Conservation (phyloP, 2,113 vertebrate genomes). For the Hippocampus guttulatus region DNA sequence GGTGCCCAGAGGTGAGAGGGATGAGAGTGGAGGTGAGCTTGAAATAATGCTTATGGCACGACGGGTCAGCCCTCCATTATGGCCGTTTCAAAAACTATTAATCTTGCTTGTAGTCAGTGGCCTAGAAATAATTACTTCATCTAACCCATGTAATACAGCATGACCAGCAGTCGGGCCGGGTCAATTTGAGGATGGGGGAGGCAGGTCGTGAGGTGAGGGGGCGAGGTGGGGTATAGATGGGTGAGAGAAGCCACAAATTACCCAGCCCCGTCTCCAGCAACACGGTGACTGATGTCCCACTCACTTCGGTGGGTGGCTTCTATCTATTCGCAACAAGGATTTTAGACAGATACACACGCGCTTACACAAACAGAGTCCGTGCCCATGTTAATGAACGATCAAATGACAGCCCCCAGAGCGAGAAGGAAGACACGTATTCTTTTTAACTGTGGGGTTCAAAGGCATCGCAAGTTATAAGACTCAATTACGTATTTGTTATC, state of each 20-base stretch:
- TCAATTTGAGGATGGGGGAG: conserved; percentile 67
- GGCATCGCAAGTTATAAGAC: conserved; percentile 5
- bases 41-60: conserved; percentile 86
- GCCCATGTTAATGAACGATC: conserved; percentile 31
- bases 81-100: conserved; percentile 90
- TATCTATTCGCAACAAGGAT: conserved; percentile 58
- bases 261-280: conserved; percentile 61
- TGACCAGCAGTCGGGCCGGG: conserved; percentile 76
- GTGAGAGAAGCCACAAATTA: conserved; percentile 65
- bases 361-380: conserved; percentile 22
- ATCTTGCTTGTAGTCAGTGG: conserved; percentile 85
- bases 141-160: conserved; percentile 80
- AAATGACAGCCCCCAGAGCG: conserved; percentile 12
- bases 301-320: conserved; percentile 52
- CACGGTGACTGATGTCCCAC: conserved; percentile 64
- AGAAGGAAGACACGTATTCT: conserved; percentile 21
- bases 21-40: conserved; percentile 86
- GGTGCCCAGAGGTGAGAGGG: conserved; percentile 85
- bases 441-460: conserved; percentile 33
- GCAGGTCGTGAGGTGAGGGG: neutral
- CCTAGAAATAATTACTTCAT: conserved; percentile 88
- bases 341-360: conserved; percentile 54
- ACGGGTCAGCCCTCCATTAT: conserved; percentile 89
- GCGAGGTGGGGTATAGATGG: neutral
- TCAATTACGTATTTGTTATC: conserved; percentile 9